Percentiles rank a stretch among this genome's conserved stretches.
Evolutionary conservation across 92 coral and sea anemone species (phyloP).

Genomic region (Porites evermanni): DNA sequence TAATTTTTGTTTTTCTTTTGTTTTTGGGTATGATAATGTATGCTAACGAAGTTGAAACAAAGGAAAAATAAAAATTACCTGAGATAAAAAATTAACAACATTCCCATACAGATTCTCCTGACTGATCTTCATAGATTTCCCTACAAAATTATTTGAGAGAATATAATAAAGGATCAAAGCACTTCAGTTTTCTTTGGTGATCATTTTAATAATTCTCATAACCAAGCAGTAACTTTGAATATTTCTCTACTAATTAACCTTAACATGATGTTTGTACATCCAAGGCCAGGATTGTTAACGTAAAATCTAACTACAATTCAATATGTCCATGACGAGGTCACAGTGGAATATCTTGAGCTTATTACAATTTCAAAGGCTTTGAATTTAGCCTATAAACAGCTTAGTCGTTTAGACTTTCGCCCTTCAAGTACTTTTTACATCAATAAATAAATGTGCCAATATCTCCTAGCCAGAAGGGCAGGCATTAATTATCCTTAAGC

Average conservation of each 20-base stretch:
- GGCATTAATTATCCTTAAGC: not conserved
- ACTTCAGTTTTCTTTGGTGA: no score
- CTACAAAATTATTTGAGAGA: no score
- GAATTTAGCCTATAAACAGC: not conserved
- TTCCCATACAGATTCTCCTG: no score
- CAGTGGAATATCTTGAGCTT: not conserved
- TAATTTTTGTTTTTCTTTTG: no score
- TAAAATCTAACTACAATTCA: not conserved
- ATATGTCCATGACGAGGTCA: not conserved
- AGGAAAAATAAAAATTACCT: no score
- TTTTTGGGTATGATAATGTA: no score
- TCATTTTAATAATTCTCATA: not conserved
- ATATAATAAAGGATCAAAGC: no score
- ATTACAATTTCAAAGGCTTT: not conserved
- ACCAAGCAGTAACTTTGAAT: not conserved
- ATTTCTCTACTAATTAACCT: not conserved
- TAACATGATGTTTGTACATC: not conserved
- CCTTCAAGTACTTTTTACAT: not conserved
- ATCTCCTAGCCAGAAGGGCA: not conserved
- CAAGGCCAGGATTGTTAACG: not conserved
- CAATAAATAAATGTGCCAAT: conserved; percentile 29
- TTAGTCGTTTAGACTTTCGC: not conserved
- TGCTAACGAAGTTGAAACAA: no score
- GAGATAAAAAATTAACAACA: no score
- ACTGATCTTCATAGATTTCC: no score